Percentiles rank a stretch among this genome's conserved stretches.
phyloP scores from a whole-genome alignment of 2,797 vertebrate genomes.

The Manis javanica region DNA sequence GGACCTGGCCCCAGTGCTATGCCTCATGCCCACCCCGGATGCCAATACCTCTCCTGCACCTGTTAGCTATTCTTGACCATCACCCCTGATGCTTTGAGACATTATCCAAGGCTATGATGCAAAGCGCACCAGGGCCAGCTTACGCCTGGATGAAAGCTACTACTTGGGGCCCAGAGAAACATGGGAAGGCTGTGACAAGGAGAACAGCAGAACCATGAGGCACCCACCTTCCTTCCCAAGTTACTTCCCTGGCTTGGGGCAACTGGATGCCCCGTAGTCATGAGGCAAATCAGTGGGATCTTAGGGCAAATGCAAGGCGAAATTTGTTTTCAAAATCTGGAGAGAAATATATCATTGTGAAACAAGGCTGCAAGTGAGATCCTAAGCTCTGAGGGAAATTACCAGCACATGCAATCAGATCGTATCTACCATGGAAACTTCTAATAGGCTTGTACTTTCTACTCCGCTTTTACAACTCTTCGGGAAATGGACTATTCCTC shows the following conservation, averaged over 20 bases:
- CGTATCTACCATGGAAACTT: constrained; percentile 83
- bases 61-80: not conserved
- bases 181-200: not conserved
- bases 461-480: constrained; percentile 73
- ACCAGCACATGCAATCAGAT: constrained; percentile 82
- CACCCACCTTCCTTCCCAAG: not conserved
- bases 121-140: not conserved
- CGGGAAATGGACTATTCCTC: constrained; percentile 72
- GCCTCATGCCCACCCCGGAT: too few species aligned
- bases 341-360: constrained; percentile 71
- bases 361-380: constrained; percentile 80
- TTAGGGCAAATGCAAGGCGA: not conserved
- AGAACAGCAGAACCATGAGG: fast-evolving
- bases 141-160: not conserved
- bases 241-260: not conserved
- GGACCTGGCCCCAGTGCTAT: fast-evolving
- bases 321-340: constrained; percentile 18
- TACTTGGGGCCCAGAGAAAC: too few species aligned
- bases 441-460: constrained; percentile 81
- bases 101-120: not conserved
- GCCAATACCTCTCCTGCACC: not conserved
- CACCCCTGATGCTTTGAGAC: not conserved
- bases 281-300: not conserved
- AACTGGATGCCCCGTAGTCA: not conserved
- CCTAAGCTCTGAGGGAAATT: constrained; percentile 79